Base-by-base conservation (phyloP, 1,140 invertebrate species). In the Tribolium castaneum region DNA sequence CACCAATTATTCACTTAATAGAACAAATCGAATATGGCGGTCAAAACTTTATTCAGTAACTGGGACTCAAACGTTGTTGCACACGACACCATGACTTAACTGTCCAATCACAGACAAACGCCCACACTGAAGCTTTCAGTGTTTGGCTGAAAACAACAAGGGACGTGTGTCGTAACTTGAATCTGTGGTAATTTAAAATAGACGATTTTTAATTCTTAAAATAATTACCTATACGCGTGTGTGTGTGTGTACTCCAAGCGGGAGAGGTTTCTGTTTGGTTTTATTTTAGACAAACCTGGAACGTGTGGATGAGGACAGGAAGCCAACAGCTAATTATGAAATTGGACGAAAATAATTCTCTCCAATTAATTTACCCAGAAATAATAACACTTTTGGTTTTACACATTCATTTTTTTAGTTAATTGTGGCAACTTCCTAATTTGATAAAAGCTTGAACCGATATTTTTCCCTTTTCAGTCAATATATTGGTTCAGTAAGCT, bases 171-270 rank as follows among this genome's bases (percentile, higher is more conserved):
- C 74, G 35, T 54, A 7, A 34, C 59, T 76, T 13, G 35, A 30
- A 9, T 13, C 19, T 13, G 12, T 12, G 39, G 25, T 35, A 35
- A 72, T 78, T 78, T 74, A 78, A 76, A 76, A 73, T 74, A 66
- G 79, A 75, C 54, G 52, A 19, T 75, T 80, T 78, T 78, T 80
- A 80, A 39, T 80, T 80, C 79, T 76, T 78, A 80, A 80, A 80
- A 80, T 80, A 80, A 80, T 80, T 80, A 80, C 75, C 75, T 77
- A 78, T 80, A 78, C 34, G 75, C 70, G 73, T 70, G 56, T 75
- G 70, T 70, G 56, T 75, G 70, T 45, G 9, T 2, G 5, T 80
- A 76, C 62, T 52, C 79, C 25, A 72, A 39, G 75, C 75, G 35
- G 79, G 79, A 75, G 77, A 49, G 70, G 52, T 9, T 25, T 19